A percentile compares a stretch with the other conserved stretches of the same genome.
phyloP scores from a whole-genome alignment of 2,113 vertebrate species.

The Myiopsitta monachus region DNA sequence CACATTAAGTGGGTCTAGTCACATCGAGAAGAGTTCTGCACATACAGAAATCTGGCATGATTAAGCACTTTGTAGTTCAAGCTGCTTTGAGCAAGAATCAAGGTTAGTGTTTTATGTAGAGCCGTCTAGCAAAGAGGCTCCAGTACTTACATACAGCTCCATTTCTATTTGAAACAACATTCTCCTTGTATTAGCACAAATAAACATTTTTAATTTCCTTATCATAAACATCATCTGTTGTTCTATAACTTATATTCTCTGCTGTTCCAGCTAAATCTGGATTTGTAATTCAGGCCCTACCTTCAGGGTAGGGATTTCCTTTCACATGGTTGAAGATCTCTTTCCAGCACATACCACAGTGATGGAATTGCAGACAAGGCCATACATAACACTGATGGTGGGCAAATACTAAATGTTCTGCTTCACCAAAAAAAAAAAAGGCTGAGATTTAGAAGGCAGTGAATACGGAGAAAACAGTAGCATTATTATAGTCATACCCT shows the following conservation, averaged over 20 bases:
- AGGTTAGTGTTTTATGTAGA: not conserved
- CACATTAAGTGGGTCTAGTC: not conserved
- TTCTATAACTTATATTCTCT: not conserved
- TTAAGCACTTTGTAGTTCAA: not conserved
- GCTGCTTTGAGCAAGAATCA: fast-evolving
- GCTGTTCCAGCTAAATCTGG: not conserved
- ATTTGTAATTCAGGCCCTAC: not conserved
- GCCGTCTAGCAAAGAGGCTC: not conserved
- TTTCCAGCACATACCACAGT: not conserved
- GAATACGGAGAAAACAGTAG: not conserved
- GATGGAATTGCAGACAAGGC: not conserved
- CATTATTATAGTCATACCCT: not conserved
- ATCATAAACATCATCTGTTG: not conserved
- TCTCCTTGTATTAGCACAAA: fast-evolving
- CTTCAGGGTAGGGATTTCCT: not conserved
- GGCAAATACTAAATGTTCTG: not conserved
- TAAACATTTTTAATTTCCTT: not conserved
- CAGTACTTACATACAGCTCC: not conserved
- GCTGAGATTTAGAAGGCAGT: not conserved
- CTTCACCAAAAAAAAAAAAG: not conserved
- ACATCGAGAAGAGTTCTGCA: not conserved
- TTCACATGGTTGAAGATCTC: not conserved
- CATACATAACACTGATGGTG: fast-evolving
- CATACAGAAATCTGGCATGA: not conserved
- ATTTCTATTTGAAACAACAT: not conserved